phyloP scores from a whole-genome alignment of 2,888 invertebrate genomes.

The Matsumyia berberina region DNA sequence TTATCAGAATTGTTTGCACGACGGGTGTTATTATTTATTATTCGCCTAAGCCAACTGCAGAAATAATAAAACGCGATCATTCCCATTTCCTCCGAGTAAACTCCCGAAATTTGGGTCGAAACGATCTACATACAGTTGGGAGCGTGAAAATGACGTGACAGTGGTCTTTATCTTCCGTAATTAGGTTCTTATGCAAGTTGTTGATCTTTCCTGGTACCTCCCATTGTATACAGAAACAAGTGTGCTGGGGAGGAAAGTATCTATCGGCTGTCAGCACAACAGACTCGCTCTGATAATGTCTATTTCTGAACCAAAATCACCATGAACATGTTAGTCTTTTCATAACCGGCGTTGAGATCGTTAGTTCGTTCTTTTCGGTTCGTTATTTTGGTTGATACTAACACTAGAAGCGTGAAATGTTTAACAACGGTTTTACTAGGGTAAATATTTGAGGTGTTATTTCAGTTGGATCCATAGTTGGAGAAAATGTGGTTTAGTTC shows the following conservation, averaged over 20 bases:
- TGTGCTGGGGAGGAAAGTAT: constrained; percentile 7
- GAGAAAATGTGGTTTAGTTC: neutral
- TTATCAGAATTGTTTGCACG: neutral
- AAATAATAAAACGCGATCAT: neutral
- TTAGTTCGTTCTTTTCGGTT: neutral
- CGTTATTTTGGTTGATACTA: neutral
- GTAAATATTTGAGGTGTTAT: constrained; percentile 25
- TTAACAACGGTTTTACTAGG: constrained; percentile 27
- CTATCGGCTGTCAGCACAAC: constrained; percentile 24
- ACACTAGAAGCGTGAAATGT: constrained; percentile 14
- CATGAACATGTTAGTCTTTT: constrained; percentile 26
- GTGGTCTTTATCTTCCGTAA: constrained; percentile 8
- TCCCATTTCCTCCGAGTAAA: neutral
- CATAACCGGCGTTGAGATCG: neutral
- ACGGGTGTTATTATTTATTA: neutral
- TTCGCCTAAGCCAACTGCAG: constrained; percentile 8
- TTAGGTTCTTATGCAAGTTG: constrained; percentile 16
- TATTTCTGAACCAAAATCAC: constrained; percentile 22
- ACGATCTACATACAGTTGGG: no score
- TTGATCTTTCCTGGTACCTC: constrained; percentile 29
- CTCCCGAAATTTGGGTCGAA: neutral
- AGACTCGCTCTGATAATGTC: constrained; percentile 29
- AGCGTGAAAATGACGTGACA: neutral
- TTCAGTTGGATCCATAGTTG: neutral
- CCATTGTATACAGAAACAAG: neutral